A percentile compares a stretch with the other conserved stretches of the same genome.
Conservation (phyloP, 2,113 vertebrate genomes). For the Ophiodon elongatus region DNA sequence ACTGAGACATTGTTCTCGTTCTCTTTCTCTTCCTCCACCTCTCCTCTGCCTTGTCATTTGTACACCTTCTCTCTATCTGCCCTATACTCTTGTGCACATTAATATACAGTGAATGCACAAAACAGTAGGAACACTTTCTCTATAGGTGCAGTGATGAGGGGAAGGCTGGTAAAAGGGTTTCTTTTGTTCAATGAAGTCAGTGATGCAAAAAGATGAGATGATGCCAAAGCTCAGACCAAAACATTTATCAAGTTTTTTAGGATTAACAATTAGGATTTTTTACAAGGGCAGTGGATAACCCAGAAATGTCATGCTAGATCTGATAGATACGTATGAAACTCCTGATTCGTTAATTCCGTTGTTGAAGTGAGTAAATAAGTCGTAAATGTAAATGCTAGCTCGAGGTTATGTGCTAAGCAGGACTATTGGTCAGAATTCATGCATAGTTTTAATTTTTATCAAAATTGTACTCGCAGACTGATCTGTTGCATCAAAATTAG, state of each 20-base stretch:
- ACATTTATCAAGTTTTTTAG: not conserved
- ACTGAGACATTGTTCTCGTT: constrained; percentile 52
- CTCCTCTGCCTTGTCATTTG: constrained; percentile 16
- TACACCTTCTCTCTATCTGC: constrained; percentile 5
- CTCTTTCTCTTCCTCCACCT: constrained; percentile 31
- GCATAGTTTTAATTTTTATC: not conserved
- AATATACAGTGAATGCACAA: constrained; percentile 13
- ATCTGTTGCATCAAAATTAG: not conserved
- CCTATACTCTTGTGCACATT: constrained; percentile 2
- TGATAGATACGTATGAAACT: not conserved
- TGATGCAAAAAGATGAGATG: not conserved
- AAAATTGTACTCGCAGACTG: not conserved
- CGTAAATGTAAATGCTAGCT: not conserved
- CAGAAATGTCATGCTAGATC: not conserved
- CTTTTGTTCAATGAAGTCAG: not conserved
- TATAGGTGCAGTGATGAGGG: not conserved
- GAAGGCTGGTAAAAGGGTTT: constrained; percentile 18
- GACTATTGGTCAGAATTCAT: not conserved
- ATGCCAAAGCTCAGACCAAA: not conserved
- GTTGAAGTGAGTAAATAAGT: not conserved
- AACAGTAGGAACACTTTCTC: constrained; percentile 5
- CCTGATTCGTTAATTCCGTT: not conserved
- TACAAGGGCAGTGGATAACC: not conserved
- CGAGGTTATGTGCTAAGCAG: not conserved
- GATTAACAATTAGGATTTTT: not conserved